Conservation (phyloP, 2,888 invertebrate genomes). For the Pteria penguin region DNA sequence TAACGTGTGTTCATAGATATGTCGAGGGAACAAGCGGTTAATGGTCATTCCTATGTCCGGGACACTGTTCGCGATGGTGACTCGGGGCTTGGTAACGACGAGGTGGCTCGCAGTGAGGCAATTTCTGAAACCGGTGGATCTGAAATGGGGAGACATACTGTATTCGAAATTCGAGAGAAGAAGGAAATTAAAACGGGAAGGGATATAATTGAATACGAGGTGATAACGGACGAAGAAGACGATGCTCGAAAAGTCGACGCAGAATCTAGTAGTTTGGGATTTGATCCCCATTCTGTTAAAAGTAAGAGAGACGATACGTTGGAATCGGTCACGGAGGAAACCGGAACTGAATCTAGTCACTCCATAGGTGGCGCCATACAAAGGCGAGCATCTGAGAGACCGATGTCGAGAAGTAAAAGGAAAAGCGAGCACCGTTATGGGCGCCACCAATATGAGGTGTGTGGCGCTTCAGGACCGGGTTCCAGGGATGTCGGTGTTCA, state of each 20-base stretch:
- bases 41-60: not conserved
- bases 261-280: not conserved
- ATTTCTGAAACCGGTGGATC: not conserved
- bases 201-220: not conserved
- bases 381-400: not conserved
- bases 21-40: not conserved
- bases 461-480: conserved; percentile 1
- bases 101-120: not conserved
- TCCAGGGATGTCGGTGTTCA: conserved; percentile 14
- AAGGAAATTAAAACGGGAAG: not conserved
- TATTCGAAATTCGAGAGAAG: not conserved
- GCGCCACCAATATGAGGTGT: not conserved
- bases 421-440: not conserved
- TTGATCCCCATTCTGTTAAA: not conserved
- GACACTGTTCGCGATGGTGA: not conserved
- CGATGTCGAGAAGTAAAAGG: not conserved
- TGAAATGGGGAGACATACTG: not conserved
- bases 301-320: not conserved
- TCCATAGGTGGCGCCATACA: not conserved
- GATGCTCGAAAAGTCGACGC: not conserved
- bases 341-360: not conserved
- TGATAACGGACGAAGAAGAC: not conserved
- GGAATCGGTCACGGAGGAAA: not conserved
- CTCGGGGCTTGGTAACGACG: no score
- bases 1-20: not conserved